These are phyloP conservation scores for Myotis brandtii DNA, from an alignment of 2,113 vertebrate genomes.

Conservation along the genomic window DNA sequence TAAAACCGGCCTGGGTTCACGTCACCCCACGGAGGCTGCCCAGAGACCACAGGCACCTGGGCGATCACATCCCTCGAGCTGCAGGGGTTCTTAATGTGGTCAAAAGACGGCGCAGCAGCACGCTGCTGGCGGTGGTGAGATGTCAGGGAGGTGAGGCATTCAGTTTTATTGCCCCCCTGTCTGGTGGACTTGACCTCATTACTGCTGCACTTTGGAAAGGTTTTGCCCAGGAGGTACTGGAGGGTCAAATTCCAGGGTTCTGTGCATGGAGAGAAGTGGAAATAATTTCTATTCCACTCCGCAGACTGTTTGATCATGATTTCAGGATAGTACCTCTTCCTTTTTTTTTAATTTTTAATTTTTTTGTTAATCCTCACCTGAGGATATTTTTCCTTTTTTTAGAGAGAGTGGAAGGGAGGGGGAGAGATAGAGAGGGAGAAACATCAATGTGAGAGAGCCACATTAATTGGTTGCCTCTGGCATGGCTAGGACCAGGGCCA, in stretches of 20 bases:
- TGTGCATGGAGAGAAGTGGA: too few relatives aligned
- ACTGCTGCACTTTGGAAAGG: not conserved
- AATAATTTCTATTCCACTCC: not conserved
- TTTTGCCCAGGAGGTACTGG: not conserved
- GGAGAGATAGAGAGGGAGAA: too few relatives aligned
- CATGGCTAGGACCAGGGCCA: too few relatives aligned
- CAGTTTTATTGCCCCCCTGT: not conserved
- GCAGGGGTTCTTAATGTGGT: accelerated
- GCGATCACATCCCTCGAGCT: not conserved
- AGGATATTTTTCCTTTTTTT: too few relatives aligned
- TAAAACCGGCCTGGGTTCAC: accelerated
- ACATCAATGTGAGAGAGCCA: too few relatives aligned
- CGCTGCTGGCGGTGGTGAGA: not conserved
- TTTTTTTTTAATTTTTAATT: too few relatives aligned
- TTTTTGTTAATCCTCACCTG: too few relatives aligned
- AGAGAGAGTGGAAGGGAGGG: too few relatives aligned
- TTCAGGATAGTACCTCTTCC: not conserved
- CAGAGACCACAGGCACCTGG: not conserved
- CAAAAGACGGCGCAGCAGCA: not conserved
- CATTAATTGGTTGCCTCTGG: too few relatives aligned
- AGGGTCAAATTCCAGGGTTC: not conserved
- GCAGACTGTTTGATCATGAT: not conserved
- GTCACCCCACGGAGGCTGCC: not conserved
- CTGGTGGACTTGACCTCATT: not conserved
- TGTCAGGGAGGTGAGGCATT: accelerated